Evolutionary conservation across 2,797 vertebrate genomes (phyloP), one percentile per base, ranked within the genome.

Genomic region (Onychomys arenicola): DNA sequence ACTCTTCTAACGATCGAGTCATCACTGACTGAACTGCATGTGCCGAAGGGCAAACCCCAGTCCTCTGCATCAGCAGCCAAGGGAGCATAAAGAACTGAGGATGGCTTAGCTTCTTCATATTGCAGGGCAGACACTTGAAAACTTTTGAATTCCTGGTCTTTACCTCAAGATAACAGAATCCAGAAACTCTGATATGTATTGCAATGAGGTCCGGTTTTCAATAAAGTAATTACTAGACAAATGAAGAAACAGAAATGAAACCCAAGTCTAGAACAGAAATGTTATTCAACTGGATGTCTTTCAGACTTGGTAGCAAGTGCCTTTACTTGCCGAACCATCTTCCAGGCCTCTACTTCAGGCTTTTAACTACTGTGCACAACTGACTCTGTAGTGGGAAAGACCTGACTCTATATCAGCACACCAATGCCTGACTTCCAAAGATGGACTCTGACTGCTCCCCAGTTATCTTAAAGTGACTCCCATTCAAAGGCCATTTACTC

Each of bases 161-260:
- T 49, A 77, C 29, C 4, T 10, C 40, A 69, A 82, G 11, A n/a
- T 46, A 78, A 63, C 55, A 59, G 27, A 89, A 32, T 93, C 25
- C 14, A 43, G 23, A 76, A 19, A 69, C n/a, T 63, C n/a, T 91
- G 49, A 3, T 43, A 49, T 40, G 73, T 67, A 61, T 40, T 84
- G 0, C 6, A 32, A 75, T 40, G 52, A 49, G 49, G 40, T 23
- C 34, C 8, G 83, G 13, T 10, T 94, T 89, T 80, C 43, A 94
- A 49, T 76, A 11, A 86, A 80, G 65, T 59, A 80, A 55, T 83
- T 46, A 32, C 40, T 89, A 80, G 32, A 77, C 3, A 91, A n/a
- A 59, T 34, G 34, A 93, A 77, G 67, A 90, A 90, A 85, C 8
- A 80, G 63, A 93, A 25, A 85, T 77, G 71, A 93, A 23, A 85